Percentiles rank a stretch among this genome's conserved stretches.
These are phyloP conservation scores for Patella ulyssiponensis DNA, from an alignment of 2,888 invertebrate genomes.

Conservation along the genomic window DNA sequence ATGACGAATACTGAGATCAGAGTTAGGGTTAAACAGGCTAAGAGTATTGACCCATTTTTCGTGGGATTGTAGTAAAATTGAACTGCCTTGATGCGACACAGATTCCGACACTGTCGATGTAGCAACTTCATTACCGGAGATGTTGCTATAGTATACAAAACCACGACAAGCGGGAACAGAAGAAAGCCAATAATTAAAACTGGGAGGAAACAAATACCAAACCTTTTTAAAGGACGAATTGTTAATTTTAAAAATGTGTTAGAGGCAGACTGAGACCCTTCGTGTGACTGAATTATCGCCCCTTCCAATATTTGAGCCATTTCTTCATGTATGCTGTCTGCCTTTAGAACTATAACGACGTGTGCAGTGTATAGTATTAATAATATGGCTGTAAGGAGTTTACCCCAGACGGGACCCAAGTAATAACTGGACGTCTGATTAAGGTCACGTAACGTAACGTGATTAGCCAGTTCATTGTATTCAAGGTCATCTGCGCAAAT, in stretches of 20 bases:
- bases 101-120: neutral
- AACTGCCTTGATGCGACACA: neutral
- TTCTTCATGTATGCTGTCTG: neutral
- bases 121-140: neutral
- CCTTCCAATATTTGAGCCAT: neutral
- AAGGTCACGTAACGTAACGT: neutral
- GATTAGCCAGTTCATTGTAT: neutral
- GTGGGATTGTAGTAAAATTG: neutral
- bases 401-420: neutral
- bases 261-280: neutral
- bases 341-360: neutral
- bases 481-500: neutral
- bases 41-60: neutral
- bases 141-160: neutral
- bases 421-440: neutral
- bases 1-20: constrained; percentile 30
- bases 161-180: neutral
- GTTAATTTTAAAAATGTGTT: too few species aligned
- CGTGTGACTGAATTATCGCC: neutral
- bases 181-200: neutral
- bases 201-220: neutral
- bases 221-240: neutral
- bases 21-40: constrained; percentile 24
- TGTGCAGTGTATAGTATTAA: neutral
- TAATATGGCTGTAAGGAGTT: neutral